Evolutionary conservation across 2,113 vertebrate genomes (phyloP).

Genomic region (Orthonyx spaldingii): DNA sequence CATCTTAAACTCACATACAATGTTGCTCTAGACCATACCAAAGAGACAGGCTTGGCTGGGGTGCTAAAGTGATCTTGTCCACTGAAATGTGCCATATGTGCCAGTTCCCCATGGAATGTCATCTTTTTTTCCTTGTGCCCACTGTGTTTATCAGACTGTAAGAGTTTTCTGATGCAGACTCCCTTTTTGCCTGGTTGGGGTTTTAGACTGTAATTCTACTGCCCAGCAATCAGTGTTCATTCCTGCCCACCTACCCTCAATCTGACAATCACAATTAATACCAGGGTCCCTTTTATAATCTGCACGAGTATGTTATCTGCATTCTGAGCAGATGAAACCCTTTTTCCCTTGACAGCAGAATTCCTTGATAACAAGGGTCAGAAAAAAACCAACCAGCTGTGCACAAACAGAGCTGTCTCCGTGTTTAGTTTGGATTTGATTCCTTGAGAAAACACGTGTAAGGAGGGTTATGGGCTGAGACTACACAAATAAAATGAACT

Average conservation of each 20-base stretch:
- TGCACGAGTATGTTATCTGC: not conserved
- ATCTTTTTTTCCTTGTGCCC: not conserved
- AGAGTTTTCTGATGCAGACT: not conserved
- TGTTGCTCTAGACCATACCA: not conserved
- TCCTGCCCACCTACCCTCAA: not conserved
- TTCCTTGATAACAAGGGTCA: not conserved
- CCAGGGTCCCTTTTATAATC: not conserved
- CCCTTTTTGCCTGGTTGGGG: not conserved
- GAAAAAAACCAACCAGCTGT: not conserved
- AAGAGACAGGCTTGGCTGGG: not conserved
- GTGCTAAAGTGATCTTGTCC: not conserved
- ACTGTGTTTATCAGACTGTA: not conserved
- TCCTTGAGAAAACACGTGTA: not conserved
- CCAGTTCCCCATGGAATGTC: not conserved
- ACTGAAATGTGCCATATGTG: not conserved
- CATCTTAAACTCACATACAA: not conserved
- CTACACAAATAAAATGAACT: not conserved
- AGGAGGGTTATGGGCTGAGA: not conserved
- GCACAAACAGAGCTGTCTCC: not conserved
- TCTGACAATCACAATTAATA: not conserved
- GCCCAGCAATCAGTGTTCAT: not conserved
- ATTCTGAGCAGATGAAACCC: not conserved
- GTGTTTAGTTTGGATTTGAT: not conserved
- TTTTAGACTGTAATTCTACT: not conserved
- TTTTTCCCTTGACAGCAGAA: not conserved